Percentiles rank a stretch among this genome's conserved stretches.
phyloP scores from a whole-genome alignment of 2,888 invertebrate genomes.

The Eupithecia centaureata region DNA sequence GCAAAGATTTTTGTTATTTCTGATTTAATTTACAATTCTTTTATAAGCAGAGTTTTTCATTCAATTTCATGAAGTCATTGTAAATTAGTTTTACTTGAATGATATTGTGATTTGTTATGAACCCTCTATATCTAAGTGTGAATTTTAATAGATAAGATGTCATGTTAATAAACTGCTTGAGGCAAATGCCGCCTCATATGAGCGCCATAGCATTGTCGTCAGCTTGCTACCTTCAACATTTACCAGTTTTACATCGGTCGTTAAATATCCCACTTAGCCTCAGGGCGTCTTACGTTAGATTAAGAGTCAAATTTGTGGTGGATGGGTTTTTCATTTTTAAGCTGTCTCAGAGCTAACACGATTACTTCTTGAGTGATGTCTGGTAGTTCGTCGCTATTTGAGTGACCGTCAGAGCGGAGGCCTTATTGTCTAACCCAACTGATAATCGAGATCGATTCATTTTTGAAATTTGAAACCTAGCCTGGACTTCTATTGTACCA shows the following conservation, averaged over 20 bases:
- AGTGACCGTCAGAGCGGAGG: too few species aligned
- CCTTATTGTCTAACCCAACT: too few species aligned
- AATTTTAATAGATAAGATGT: background rate
- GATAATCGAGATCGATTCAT: too few species aligned
- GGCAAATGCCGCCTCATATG: background rate
- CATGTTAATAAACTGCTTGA: background rate
- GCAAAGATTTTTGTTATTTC: background rate
- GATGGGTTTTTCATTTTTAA: background rate
- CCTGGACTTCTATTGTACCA: too few species aligned
- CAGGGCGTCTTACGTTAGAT: background rate
- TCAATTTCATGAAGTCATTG: background rate
- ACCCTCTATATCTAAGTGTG: too few species aligned
- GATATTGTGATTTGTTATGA: background rate
- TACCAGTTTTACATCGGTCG: too few species aligned
- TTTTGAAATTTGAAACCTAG: too few species aligned
- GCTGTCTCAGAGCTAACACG: background rate
- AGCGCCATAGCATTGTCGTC: too few species aligned
- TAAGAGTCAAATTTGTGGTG: too few species aligned
- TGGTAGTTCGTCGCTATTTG: background rate
- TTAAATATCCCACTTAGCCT: too few species aligned
- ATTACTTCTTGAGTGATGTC: background rate
- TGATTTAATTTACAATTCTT: background rate
- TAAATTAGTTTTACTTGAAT: background rate
- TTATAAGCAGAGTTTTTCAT: background rate
- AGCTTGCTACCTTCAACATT: too few species aligned